Percentiles rank a stretch among this genome's conserved stretches.
phyloP scores from a whole-genome alignment of 2,113 vertebrate species.

The Chamaea fasciata region DNA sequence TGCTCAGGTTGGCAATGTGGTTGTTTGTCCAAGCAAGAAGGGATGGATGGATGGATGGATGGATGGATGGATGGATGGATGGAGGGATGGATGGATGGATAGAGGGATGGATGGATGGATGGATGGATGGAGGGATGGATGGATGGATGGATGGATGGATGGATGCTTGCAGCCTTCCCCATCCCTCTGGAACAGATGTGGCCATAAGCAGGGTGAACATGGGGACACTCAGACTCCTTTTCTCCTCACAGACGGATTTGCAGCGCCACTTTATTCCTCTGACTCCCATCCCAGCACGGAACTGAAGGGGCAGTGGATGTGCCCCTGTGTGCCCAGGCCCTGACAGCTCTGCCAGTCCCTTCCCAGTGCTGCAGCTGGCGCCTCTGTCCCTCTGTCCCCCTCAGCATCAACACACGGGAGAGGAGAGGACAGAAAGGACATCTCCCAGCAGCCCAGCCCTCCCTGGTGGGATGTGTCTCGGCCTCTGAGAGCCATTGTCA shows the following conservation, averaged over 20 bases:
- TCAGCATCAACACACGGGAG: background rate
- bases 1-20: accelerated
- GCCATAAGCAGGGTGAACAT: accelerated
- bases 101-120: no score
- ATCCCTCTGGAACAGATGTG: background rate
- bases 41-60: background rate
- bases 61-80: no score
- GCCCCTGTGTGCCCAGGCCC: background rate
- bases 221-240: background rate
- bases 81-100: no score
- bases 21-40: background rate
- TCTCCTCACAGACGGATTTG: background rate
- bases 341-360: background rate
- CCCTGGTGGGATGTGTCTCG: accelerated
- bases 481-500: background rate
- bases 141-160: background rate
- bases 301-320: background rate
- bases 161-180: background rate
- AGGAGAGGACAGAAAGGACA: background rate
- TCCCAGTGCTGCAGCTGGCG: background rate
- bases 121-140: no score
- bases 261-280: background rate
- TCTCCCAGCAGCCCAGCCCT: background rate
- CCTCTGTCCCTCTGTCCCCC: background rate
- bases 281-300: background rate